Evolutionary conservation across 2,113 vertebrate species (phyloP).

Genomic region (Empidonax alnorum): DNA sequence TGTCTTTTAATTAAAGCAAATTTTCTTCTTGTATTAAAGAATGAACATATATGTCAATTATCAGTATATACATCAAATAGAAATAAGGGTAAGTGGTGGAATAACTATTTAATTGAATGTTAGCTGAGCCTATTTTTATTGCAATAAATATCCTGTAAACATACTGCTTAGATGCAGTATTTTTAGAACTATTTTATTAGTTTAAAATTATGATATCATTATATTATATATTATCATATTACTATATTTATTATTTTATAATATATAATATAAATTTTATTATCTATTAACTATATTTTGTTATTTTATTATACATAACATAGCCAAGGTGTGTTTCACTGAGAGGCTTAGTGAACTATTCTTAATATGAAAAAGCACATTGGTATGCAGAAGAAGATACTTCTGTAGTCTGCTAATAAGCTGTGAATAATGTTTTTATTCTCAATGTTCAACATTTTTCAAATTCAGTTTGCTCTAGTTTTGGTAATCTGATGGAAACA

Average conservation of each 20-base stretch:
- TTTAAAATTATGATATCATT: no score
- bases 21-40: not conserved
- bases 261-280: no score
- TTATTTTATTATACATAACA: no score
- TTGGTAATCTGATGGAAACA: not conserved
- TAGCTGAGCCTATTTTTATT: not conserved
- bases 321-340: not conserved
- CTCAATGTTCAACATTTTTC: not conserved
- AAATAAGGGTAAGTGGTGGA: not conserved
- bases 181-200: not conserved
- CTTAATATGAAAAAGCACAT: not conserved
- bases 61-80: not conserved
- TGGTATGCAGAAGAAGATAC: not conserved
- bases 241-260: no score
- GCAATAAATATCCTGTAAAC: not conserved
- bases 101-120: not conserved
- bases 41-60: not conserved
- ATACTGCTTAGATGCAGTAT: not conserved
- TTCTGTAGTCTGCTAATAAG: not conserved
- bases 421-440: not conserved
- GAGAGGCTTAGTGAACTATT: not conserved
- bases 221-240: no score
- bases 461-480: not conserved
- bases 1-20: slow-evolving; percentile 3
- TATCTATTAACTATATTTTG: no score